These are phyloP conservation scores for Elaphurus davidianus DNA, from an alignment of 2,113 vertebrate genomes.

Conservation along the genomic window DNA sequence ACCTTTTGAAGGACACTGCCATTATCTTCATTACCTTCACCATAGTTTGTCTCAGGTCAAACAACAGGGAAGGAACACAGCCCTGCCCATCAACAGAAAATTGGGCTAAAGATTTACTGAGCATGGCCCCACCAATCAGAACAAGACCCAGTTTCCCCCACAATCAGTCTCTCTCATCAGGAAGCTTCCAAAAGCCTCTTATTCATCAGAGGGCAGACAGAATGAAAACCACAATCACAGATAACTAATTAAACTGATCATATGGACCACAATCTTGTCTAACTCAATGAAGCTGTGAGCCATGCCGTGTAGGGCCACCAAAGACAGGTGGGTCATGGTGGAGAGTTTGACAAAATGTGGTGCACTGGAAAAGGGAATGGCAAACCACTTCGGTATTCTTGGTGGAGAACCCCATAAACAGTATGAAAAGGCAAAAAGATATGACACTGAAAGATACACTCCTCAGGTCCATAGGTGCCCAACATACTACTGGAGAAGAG, in stretches of 20 bases:
- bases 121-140: not conserved
- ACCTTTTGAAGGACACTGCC: not conserved
- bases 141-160: not conserved
- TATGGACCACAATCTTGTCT: not conserved
- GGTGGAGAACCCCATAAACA: not conserved
- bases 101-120: not conserved
- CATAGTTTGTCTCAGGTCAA: not conserved
- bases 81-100: not conserved
- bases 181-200: not conserved
- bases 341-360: not conserved
- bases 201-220: not conserved
- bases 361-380: not conserved
- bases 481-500: not conserved
- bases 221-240: not conserved
- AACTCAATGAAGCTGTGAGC: not conserved
- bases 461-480: not conserved
- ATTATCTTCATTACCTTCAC: not conserved
- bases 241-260: not conserved
- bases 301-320: not conserved
- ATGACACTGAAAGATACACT: not conserved
- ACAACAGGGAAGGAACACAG: not conserved
- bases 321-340: not conserved
- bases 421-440: not conserved
- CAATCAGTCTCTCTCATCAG: not conserved
- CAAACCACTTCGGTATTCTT: not conserved